Evolutionary conservation across 2,888 invertebrate genomes (phyloP), one percentile per base, ranked within the genome.

Genomic region (Gnatocerus cornutus): DNA sequence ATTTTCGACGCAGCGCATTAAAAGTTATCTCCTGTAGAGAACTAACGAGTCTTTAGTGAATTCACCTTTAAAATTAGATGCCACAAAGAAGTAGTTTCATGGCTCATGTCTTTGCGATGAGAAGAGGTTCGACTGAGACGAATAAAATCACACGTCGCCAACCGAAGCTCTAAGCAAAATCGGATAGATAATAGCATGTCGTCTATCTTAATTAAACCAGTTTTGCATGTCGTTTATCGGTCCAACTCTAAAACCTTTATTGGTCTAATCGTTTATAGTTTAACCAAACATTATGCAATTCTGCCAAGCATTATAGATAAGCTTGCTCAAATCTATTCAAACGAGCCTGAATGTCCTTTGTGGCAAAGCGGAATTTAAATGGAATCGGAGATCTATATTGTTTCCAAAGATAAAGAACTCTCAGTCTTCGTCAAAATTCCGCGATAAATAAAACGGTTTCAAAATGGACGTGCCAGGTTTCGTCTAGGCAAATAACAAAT

Each of bases 61-160:
- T 76, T 76, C 74, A 72, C 74, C 72, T 77, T 72, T 75, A 77
- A 78, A 78, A 78, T 78, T 75, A 76, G 76, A 77, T 70, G 72
- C 78, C 73, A 72, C 77, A 77, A 73, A 73, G 76, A 75, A 72
- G 77, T 73, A 74, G 76, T 77, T 78, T 79, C 77, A 79, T 76
- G 77, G 77, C 75, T 77, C 79, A 75, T 76, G 74, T 76, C 71
- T 72, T 72, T 67, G 68, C 64, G 71, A 72, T 71, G 76, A 76
- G 74, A 70, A 39, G 45, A 52, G 56, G 46, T 74, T 74, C 67
- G 70, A 71, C 63, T 73, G 62, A 41, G 55, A 48, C 69, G 73
- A 73, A 73, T 73, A 74, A 75, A 77, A 76, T 72, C 73, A 70
- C 74, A 73, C 59, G 58, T 68, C 68, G 62, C 10, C 65, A 48